A percentile compares a stretch with the other conserved stretches of the same genome.
Conservation (phyloP, 2,113 vertebrate genomes). For the Thalassarche chlororhynchos region DNA sequence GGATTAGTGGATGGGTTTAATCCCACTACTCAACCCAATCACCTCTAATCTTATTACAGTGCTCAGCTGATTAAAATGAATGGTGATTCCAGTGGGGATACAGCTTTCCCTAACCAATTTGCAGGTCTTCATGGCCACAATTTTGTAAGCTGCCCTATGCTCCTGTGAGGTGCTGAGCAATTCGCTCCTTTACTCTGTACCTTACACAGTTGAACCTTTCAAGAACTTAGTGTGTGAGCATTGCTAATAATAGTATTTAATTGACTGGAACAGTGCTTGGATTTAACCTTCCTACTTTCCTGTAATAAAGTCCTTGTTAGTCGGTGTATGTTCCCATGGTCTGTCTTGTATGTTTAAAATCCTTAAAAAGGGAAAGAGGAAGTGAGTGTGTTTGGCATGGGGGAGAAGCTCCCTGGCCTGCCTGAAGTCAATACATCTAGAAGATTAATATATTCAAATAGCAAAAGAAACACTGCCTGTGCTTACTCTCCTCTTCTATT, state of each 20-base stretch:
- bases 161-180: neutral
- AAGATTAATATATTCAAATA: neutral
- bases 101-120: conserved; percentile 8
- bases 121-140: neutral
- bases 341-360: neutral
- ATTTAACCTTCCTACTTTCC: conserved; percentile 8
- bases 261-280: neutral
- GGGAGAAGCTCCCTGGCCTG: neutral
- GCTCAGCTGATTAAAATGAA: conserved; percentile 59
- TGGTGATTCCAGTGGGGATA: conserved; percentile 35
- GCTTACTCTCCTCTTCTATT: neutral
- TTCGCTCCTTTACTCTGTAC: neutral
- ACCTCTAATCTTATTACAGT: conserved; percentile 60
- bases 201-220: neutral
- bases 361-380: neutral
- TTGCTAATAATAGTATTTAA: neutral
- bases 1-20: conserved; percentile 62
- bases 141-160: neutral
- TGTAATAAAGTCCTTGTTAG: conserved; percentile 23
- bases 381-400: neutral
- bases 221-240: neutral
- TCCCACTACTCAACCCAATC: conserved; percentile 49
- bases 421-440: neutral
- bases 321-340: neutral
- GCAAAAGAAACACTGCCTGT: neutral